Base-by-base conservation (phyloP, 1,140 invertebrate genomes). In the Doryteuthis pealeii region DNA sequence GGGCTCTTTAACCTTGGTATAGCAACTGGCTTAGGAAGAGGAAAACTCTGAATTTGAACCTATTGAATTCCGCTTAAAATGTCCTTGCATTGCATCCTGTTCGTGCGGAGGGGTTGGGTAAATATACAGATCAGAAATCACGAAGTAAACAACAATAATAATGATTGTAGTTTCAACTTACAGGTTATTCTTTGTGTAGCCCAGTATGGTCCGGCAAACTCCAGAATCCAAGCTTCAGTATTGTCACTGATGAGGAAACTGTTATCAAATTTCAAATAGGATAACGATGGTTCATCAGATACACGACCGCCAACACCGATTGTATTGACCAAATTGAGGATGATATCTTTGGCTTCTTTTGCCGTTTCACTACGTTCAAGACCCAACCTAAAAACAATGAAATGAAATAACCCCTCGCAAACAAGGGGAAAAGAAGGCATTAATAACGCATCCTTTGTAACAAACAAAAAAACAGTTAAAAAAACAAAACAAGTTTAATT, bases 131-230 rank as follows among this genome's bases (percentile, higher is more conserved):
- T n/a, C n/a, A n/a, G n/a, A n/a, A n/a, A n/a, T n/a, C n/a, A n/a
- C n/a, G n/a, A n/a, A n/a, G n/a, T n/a, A n/a, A 40, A 40, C 10
- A 40, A 40, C 10, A 10, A 10, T 40, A 40, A 40, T 5, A 40
- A 40, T 40, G 10, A 40, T 40, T 3, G 35, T 40, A 10, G 4
- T 5, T 40, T 3, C 10, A 40, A 54, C 79, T 82, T 88, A 91
- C 91, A 87, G 75, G 89, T 90, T 28, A 94, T 83, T 86, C 90
- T 90, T 84, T 94, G 91, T 43, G 93, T 93, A 1, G 91, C 93
- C 94, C 94, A 95, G 40, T 91, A 76, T 43, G 69, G 74, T 0
- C 81, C 80, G 12, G 79, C 82, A 43, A 83, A 84, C 73, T 87
- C 85, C 31, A 87, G 70, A 2, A 85, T 81, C 85, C 85, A 87